phyloP scores from a whole-genome alignment of 2,797 vertebrate species.

The Scarus forsteni region DNA sequence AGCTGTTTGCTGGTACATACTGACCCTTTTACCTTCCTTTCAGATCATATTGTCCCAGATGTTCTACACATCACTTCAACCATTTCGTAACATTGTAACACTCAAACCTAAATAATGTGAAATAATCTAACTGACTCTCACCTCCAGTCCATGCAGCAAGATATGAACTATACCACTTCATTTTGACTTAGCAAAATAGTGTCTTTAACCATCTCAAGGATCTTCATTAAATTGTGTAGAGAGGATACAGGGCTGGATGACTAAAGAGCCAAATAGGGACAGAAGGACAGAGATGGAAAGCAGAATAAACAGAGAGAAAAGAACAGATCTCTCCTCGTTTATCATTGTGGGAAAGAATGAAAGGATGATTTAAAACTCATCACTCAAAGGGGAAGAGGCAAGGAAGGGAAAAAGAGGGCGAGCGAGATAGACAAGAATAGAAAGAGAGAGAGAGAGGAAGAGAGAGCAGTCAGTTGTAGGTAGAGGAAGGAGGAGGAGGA shows the following conservation, averaged over 20 bases:
- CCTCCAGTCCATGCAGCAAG: neutral
- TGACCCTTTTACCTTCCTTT: too few relatives aligned
- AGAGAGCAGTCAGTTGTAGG: conserved; percentile 1
- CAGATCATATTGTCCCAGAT: too few relatives aligned
- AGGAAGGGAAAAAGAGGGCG: conserved; percentile 7
- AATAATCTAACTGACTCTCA: neutral
- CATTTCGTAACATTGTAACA: too few relatives aligned
- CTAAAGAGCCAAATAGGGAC: conserved; percentile 32
- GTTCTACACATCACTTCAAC: too few relatives aligned
- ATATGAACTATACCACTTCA: conserved; percentile 26
- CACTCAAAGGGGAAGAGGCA: conserved; percentile 53
- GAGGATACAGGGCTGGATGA: conserved; percentile 16
- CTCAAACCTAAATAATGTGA: neutral
- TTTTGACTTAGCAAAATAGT: conserved; percentile 33
- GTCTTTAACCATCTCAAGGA: conserved; percentile 41
- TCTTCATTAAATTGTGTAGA: conserved; percentile 52
- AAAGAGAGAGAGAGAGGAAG: conserved; percentile 7
- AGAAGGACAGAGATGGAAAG: conserved; percentile 65
- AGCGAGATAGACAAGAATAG: neutral
- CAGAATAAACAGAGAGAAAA: conserved; percentile 72
- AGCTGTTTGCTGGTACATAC: too few relatives aligned
- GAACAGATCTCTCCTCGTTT: conserved; percentile 62
- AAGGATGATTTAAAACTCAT: conserved; percentile 79
- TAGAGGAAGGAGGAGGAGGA: conserved; percentile 1
- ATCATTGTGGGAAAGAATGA: conserved; percentile 65